Conservation (phyloP, 2,888 invertebrate species). For the Thelaira solivaga region DNA sequence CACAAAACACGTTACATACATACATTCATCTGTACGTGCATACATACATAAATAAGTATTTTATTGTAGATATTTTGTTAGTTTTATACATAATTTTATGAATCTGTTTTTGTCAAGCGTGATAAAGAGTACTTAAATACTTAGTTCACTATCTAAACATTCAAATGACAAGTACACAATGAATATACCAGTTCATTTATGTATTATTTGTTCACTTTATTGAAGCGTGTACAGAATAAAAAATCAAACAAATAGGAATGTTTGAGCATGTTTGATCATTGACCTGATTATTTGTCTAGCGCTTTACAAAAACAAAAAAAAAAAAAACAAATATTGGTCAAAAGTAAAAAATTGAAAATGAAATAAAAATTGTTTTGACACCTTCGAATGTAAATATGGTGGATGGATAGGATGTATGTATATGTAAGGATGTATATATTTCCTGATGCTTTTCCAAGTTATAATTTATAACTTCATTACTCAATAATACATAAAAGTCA, state of each 20-base stretch:
- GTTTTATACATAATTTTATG: constrained; percentile 55
- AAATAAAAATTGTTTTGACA: not conserved
- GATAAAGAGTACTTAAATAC: constrained; percentile 58
- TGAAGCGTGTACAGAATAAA: constrained; percentile 23
- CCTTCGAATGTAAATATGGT: not conserved
- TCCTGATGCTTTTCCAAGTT: too few relatives aligned
- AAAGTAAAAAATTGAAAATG: constrained; percentile 12
- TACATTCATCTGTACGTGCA: not conserved
- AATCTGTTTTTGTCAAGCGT: constrained; percentile 60
- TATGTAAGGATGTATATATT: too few relatives aligned
- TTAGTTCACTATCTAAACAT: constrained; percentile 38
- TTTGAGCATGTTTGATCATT: constrained; percentile 16
- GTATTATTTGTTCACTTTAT: constrained; percentile 23
- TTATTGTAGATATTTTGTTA: constrained; percentile 48
- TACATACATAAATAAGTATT: constrained; percentile 21
- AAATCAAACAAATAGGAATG: constrained; percentile 5
- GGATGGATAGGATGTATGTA: not conserved
- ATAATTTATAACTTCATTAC: too few relatives aligned
- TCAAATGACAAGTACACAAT: constrained; percentile 17
- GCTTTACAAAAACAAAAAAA: constrained; percentile 9
- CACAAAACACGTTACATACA: constrained; percentile 48
- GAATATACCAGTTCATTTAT: not conserved
- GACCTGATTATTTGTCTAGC: constrained; percentile 39
- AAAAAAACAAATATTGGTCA: not conserved
- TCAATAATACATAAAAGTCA: too few relatives aligned